Evolutionary conservation across 2,888 invertebrate species (phyloP), one percentile per base, ranked within the genome.

Genomic region (Anagyrus pseudococci): DNA sequence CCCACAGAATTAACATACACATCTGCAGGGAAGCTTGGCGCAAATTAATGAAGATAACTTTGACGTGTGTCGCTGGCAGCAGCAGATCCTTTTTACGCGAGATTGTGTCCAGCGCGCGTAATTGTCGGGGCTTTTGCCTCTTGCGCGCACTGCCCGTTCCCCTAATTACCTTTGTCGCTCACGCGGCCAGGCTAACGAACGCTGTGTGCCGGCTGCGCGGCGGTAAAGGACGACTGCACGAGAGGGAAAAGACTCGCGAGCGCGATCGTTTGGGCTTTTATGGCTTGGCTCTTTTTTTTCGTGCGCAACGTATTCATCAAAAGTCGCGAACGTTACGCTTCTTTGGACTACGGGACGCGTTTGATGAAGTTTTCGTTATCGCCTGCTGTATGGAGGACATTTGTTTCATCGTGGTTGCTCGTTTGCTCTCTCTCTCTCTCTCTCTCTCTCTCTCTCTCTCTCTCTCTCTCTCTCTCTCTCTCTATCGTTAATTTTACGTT

Each of bases 41-140:
- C 57, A 63, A 66, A 66, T 66, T 66, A 66, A 66, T 63, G 66
- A 66, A 66, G 66, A 66, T 66, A 66, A 66, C 66, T 63, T 60
- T 63, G 63, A 60, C 60, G 49, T 57, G 37, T 44, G 33, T 20
- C 41, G 29, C 43, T 33, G 25, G 41, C 15, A 20, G 37, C 57
- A 25, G 40, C 37, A 44, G n/a, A 7, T 40, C 43, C 17, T 41
- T 48, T 26, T n/a, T 48, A 6, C 26, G 19, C 43, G 22, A 20
- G 44, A 33, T 22, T 52, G 58, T 50, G 40, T 19, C 50, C 50
- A 23, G 54, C 50, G 17, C 47, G 56, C n/a, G 52, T 62, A 62
- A 66, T 66, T 66, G 62, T 62, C 66, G 56, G 58, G 62, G 62
- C 66, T 66, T 66, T 66, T 62, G 58, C 62, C 22, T 40, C 29